Conservation (phyloP, 2,797 vertebrate species). For the Smutsia temminckii region DNA sequence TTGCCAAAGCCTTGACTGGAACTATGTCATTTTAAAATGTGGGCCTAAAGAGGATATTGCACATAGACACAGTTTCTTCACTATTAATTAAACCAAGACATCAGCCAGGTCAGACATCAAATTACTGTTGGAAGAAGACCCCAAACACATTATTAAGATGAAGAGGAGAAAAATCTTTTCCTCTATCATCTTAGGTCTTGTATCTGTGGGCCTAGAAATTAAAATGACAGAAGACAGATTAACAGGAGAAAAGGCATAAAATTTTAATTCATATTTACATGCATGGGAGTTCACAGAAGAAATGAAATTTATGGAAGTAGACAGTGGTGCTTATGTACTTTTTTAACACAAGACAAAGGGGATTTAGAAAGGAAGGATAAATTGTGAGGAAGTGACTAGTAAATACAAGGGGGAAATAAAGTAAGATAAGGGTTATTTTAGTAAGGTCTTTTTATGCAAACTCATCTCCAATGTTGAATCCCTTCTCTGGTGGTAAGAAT, state of each 20-base stretch:
- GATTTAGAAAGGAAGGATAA: neutral
- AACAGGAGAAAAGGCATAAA: neutral
- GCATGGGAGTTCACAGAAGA: neutral
- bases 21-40: neutral
- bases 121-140: neutral
- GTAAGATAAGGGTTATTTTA: neutral
- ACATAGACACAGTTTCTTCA: neutral
- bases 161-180: neutral
- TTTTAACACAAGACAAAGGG: neutral
- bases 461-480: neutral
- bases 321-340: neutral
- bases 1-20: neutral
- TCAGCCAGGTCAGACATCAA: neutral
- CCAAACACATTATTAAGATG: neutral
- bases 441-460: neutral
- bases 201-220: neutral
- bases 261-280: neutral
- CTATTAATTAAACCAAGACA: neutral
- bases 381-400: neutral
- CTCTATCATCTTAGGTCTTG: neutral
- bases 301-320: neutral
- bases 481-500: neutral
- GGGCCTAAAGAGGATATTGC: neutral
- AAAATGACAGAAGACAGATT: neutral
- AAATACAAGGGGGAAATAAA: neutral